phyloP scores from a whole-genome alignment of 2,113 vertebrate species.

The Glaucomys volans region DNA sequence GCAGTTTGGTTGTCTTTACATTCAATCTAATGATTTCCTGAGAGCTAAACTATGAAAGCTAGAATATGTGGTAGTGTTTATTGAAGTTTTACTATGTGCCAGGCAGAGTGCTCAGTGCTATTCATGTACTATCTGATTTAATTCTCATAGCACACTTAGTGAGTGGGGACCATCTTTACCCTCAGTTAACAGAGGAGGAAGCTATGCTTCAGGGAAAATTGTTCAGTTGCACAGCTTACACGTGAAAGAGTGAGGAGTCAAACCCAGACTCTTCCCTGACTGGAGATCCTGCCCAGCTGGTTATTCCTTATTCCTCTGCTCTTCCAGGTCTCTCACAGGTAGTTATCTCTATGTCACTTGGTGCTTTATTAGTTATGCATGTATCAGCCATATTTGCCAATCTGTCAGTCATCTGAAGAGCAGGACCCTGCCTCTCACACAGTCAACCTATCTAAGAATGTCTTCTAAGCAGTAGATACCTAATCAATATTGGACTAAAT shows the following conservation, averaged over 20 bases:
- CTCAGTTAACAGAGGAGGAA: neutral
- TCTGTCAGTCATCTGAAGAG: neutral
- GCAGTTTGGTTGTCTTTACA: neutral
- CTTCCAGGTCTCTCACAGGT: neutral
- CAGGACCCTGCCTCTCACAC: neutral
- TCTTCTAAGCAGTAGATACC: neutral
- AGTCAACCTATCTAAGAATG: neutral
- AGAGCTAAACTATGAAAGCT: neutral
- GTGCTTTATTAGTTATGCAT: neutral
- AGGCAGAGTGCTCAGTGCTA: neutral
- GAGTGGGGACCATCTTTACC: neutral
- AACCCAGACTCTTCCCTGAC: neutral
- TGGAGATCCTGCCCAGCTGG: neutral
- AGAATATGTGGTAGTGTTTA: neutral
- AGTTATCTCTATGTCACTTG: neutral
- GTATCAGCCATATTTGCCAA: neutral
- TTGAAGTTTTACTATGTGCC: neutral
- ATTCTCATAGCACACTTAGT: neutral
- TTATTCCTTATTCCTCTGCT: neutral
- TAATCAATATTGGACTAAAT: neutral
- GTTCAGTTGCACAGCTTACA: neutral
- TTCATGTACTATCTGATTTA: neutral
- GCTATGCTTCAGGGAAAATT: neutral
- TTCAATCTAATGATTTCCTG: neutral
- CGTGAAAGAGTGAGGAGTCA: neutral